Evolutionary conservation across 2,113 vertebrate species (phyloP), one percentile per base, ranked within the genome.

Genomic region (Motacilla alba): DNA sequence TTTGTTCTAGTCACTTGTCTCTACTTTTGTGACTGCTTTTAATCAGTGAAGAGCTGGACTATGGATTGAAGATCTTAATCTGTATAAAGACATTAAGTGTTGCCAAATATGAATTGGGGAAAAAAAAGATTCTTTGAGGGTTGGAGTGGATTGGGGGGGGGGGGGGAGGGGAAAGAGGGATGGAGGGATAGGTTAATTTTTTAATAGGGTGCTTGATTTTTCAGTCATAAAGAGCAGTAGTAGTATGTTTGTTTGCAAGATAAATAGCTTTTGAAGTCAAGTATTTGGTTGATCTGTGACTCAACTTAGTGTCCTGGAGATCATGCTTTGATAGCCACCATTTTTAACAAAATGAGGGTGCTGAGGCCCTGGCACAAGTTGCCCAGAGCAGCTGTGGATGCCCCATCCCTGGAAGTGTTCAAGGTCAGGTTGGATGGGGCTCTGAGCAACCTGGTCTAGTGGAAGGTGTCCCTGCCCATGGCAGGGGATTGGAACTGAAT

Each of bases 1-100:
- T 97, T 93, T 95, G 87, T 87, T 97, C 94, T 90, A 90, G 94
- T 93, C 56, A 81, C 85, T 94, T 69, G 89, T 93, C 68, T 93
- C 76, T 73, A 53, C 84, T 94, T 94, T 75, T 70, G 90, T 96
- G 97, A 95, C 93, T 91, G 69, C 62, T 95, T 97, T 96, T 96
- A 94, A 94, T 96, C 83, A 85, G 56, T 27, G 26, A 93, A 89
- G 86, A 97, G 85, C 73, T 74, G 12, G 93, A 95, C 37, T 93
- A 49, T 28, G 19, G 78, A 82, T 89, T 90, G 93, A 92, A 95
- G 77, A 93, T 74, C 56, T 76, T 63, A 66, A 85, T 80, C 52
- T 85, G 67, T 95, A 70, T 75, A 93, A 95, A 90, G 74, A 79
- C 31, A 50, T 92, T 44, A 59, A 49, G 35, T 72, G 63, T 77